These are phyloP conservation scores for Rhinopomastus cyanomelas DNA, from an alignment of 2,113 vertebrate species.

Conservation along the genomic window DNA sequence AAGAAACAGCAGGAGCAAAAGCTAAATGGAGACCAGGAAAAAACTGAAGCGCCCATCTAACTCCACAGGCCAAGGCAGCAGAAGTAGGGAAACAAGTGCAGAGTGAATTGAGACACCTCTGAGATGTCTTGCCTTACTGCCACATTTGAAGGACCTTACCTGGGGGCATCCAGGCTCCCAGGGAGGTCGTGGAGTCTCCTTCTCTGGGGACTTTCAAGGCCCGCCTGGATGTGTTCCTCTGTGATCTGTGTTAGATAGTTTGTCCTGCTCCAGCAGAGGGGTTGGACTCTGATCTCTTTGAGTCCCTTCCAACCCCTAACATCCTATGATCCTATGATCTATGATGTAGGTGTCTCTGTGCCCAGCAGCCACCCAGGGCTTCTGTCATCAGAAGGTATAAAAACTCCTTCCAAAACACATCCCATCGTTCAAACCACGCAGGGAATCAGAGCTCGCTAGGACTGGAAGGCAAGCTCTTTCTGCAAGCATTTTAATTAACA, in stretches of 20 bases:
- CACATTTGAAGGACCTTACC: background rate
- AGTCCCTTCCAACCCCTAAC: no score
- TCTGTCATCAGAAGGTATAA: background rate
- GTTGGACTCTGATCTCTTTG: no score
- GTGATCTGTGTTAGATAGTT: no score
- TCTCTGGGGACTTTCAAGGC: no score
- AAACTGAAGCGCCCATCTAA: background rate
- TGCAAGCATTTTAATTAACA: conserved; percentile 4
- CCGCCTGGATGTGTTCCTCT: no score
- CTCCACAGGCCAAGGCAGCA: background rate
- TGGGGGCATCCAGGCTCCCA: no score
- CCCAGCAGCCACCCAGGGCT: background rate
- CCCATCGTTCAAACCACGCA: background rate
- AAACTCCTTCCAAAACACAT: background rate
- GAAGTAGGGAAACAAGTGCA: background rate
- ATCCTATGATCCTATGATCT: no score
- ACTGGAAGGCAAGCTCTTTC: background rate
- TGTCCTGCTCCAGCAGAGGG: no score
- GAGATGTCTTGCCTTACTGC: background rate
- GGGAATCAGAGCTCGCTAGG: background rate
- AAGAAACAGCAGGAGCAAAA: background rate
- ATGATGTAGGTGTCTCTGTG: background rate
- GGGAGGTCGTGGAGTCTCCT: no score
- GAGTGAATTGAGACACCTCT: background rate
- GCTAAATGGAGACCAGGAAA: background rate